A percentile compares a stretch with the other conserved stretches of the same genome.
These are phyloP conservation scores for Pteromalus puparum DNA, from an alignment of 1,140 invertebrate species.

Conservation along the genomic window DNA sequence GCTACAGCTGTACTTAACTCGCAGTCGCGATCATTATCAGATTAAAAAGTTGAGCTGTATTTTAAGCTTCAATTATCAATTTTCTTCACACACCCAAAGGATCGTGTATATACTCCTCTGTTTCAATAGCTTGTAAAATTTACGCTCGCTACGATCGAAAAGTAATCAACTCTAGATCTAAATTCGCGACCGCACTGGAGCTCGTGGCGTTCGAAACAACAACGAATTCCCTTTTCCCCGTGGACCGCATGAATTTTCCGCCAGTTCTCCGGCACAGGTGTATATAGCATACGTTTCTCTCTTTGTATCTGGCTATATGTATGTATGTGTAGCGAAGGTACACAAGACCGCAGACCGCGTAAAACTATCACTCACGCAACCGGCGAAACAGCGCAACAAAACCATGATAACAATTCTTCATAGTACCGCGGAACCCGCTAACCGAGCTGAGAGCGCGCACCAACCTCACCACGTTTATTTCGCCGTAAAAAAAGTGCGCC, in stretches of 20 bases:
- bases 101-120: background rate
- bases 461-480: background rate
- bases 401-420: background rate
- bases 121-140: slow-evolving; percentile 10
- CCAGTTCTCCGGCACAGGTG: background rate
- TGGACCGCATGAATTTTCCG: slow-evolving; percentile 17
- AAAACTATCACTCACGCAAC: slow-evolving; percentile 21
- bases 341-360: background rate
- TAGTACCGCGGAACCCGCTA: background rate
- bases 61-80: too few relatives aligned
- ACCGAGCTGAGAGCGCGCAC: background rate
- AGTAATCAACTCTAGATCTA: slow-evolving; percentile 20
- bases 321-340: background rate
- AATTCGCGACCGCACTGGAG: background rate
- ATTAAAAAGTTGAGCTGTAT: too few relatives aligned
- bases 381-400: background rate
- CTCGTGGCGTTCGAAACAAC: background rate
- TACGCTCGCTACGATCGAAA: background rate
- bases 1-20: too few relatives aligned
- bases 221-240: slow-evolving; percentile 27
- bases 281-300: background rate
- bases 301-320: background rate
- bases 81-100: too few relatives aligned
- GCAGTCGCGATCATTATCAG: too few relatives aligned
- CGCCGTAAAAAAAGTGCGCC: background rate